These are phyloP conservation scores for Euplexia lucipara DNA, from an alignment of 2,888 invertebrate species.

Conservation along the genomic window DNA sequence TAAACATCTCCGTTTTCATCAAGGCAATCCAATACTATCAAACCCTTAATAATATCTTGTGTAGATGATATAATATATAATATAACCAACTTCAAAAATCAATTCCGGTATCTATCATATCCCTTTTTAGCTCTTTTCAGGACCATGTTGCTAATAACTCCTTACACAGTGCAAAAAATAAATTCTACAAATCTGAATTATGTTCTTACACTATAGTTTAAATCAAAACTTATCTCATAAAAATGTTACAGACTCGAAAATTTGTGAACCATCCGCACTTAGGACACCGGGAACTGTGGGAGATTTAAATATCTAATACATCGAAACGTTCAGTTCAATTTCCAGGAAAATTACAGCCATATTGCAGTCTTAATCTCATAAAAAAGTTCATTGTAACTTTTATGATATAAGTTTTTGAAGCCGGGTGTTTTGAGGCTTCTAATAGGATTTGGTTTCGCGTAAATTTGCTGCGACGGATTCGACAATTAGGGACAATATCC, in stretches of 20 bases:
- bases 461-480: not conserved
- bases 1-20: conserved; percentile 15
- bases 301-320: conserved; percentile 62
- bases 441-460: not conserved
- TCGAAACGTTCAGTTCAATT: conserved; percentile 60
- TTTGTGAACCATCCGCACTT: conserved; percentile 47
- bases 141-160: conserved; percentile 39
- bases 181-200: conserved; percentile 22
- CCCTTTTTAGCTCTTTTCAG: not conserved
- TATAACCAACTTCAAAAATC: conserved; percentile 55
- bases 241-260: conserved; percentile 53
- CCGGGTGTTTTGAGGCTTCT: conserved; percentile 4
- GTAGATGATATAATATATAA: conserved; percentile 51
- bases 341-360: conserved; percentile 67
- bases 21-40: conserved; percentile 35
- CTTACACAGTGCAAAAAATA: conserved; percentile 9
- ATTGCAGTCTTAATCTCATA: conserved; percentile 63
- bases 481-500: not conserved
- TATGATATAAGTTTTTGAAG: conserved; percentile 58
- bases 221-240: conserved; percentile 57
- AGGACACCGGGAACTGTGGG: conserved; percentile 55
- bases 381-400: conserved; percentile 50
- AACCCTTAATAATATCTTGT: conserved; percentile 39
- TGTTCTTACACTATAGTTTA: conserved; percentile 28
- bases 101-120: conserved; percentile 47